phyloP scores from a whole-genome alignment of 2,888 invertebrate species.

The Pristionchus mayeri region DNA sequence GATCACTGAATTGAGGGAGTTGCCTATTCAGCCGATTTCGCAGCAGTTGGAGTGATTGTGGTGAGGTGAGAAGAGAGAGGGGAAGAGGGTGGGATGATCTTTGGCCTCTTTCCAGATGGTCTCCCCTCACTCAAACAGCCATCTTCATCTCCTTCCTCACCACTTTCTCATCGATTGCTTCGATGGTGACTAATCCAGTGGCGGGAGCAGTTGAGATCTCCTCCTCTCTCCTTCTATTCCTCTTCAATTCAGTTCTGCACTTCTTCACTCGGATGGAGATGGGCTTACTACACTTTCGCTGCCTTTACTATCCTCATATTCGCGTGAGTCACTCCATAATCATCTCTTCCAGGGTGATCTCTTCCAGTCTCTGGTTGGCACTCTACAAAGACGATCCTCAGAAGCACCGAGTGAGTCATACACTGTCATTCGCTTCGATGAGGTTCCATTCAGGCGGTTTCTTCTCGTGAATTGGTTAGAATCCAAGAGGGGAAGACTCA shows the following conservation, averaged over 20 bases:
- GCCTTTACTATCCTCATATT: conserved; percentile 55
- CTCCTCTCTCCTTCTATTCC: background rate
- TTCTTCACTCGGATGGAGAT: conserved; percentile 42
- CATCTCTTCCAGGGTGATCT: background rate
- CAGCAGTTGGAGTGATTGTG: conserved; percentile 47
- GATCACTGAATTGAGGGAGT: conserved; percentile 21
- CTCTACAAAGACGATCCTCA: conserved; percentile 47
- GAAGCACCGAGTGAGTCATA: background rate
- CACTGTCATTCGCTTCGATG: too few species aligned
- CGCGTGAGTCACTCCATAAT: background rate
- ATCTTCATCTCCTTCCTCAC: conserved; percentile 48
- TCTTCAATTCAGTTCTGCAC: conserved; percentile 50
- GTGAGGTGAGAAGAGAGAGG: conserved; percentile 32
- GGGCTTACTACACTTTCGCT: conserved; percentile 48
- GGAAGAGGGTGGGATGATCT: background rate
- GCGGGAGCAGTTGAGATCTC: conserved; percentile 25
- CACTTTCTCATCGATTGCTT: conserved; percentile 41
- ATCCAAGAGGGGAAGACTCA: conserved; percentile 45
- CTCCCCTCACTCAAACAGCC: conserved; percentile 46
- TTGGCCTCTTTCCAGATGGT: background rate
- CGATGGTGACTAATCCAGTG: conserved; percentile 45
- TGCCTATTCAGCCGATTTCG: conserved; percentile 48
- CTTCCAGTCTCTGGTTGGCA: conserved; percentile 12
- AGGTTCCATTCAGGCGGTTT: background rate
- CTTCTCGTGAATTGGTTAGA: conserved; percentile 4